Conservation (phyloP, 2,797 vertebrate species). For the Australoheros facetus region DNA sequence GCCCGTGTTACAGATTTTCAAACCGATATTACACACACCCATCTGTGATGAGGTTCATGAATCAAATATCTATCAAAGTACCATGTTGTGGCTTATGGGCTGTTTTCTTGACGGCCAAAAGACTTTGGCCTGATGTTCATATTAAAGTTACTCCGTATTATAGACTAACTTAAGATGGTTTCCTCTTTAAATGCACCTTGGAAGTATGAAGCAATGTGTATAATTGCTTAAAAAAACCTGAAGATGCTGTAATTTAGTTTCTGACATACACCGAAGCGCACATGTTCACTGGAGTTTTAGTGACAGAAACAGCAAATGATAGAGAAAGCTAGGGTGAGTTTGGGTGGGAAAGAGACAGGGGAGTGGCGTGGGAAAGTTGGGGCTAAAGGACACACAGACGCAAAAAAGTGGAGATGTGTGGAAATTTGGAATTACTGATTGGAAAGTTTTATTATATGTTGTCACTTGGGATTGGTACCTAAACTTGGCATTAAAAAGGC, state of each 20-base stretch:
- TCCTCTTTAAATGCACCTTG: not conserved
- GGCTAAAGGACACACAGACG: not conserved
- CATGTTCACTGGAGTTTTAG: slow-evolving; percentile 7
- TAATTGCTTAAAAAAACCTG: slow-evolving; percentile 3
- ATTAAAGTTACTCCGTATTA: not conserved
- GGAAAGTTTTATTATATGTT: slow-evolving; percentile 28
- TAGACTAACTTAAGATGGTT: not conserved
- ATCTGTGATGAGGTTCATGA: not conserved
- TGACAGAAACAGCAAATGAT: slow-evolving; percentile 31
- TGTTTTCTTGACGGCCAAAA: not conserved
- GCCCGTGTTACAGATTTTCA: not conserved
- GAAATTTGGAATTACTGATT: slow-evolving; percentile 47
- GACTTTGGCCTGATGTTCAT: not conserved
- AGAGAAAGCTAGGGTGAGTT: slow-evolving; percentile 13
- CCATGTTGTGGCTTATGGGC: not conserved
- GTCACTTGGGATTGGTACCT: not conserved
- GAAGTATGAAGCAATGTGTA: not conserved
- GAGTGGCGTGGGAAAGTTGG: slow-evolving; percentile 21
- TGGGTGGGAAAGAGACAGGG: slow-evolving; percentile 3
- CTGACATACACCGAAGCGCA: not conserved
- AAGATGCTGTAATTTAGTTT: slow-evolving; percentile 12
- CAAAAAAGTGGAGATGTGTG: slow-evolving; percentile 1
- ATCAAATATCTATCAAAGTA: not conserved
- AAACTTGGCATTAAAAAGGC: not conserved
- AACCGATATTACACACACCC: not conserved